Evolutionary conservation across 2,113 vertebrate genomes (phyloP).

Genomic region (Rafetus swinhoei): DNA sequence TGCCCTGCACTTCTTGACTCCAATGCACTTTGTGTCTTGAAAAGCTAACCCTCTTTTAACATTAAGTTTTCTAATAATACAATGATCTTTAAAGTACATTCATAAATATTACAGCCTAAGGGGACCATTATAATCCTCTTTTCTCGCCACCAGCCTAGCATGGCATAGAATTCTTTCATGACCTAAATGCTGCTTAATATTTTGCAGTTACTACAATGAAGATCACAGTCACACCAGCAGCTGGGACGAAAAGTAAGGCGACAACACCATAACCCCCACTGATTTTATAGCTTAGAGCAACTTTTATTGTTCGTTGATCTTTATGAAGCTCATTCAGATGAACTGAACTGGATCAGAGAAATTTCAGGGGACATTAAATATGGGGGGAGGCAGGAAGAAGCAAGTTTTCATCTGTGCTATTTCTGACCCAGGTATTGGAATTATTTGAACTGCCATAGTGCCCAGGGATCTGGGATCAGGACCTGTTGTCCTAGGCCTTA

Average conservation of each 20-base stretch:
- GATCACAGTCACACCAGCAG: not conserved
- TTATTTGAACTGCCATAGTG: not conserved
- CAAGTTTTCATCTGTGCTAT: not conserved
- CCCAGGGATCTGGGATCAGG: not conserved
- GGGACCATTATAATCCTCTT: constrained; percentile 11
- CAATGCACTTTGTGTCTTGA: not conserved
- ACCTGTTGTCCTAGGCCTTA: not conserved
- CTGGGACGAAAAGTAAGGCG: not conserved
- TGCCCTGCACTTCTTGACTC: not conserved
- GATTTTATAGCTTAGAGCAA: not conserved
- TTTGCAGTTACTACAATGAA: not conserved
- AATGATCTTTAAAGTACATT: constrained; percentile 2
- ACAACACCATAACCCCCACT: not conserved
- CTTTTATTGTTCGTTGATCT: not conserved
- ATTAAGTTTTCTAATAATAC: not conserved
- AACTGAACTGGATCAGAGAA: not conserved
- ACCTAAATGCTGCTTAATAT: not conserved
- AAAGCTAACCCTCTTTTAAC: not conserved
- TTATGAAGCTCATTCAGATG: not conserved
- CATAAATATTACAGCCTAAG: constrained; percentile 6
- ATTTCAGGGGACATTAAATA: not conserved
- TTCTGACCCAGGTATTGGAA: not conserved
- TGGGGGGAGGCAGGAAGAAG: not conserved
- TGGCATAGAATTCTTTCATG: not conserved
- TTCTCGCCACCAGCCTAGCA: not conserved